These are phyloP conservation scores for Phocoena sinus DNA, from an alignment of 2,113 vertebrate species.

Conservation along the genomic window DNA sequence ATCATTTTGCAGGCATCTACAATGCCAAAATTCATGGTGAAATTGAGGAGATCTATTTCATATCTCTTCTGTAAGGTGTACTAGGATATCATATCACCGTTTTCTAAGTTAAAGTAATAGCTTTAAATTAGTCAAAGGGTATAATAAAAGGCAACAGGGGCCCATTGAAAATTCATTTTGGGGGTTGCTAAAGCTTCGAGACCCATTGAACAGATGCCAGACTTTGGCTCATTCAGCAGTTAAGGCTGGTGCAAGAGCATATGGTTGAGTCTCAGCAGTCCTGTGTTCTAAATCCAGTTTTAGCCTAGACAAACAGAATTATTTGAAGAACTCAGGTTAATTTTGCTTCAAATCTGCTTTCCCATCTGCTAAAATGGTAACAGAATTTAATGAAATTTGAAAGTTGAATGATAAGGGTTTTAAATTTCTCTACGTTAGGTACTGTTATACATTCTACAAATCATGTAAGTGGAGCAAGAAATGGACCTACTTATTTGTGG, in stretches of 20 bases:
- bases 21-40: constrained; percentile 25
- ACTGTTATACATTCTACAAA: neutral
- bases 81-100: neutral
- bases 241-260: neutral
- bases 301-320: constrained; percentile 25
- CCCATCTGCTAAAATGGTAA: constrained; percentile 60
- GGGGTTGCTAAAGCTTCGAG: neutral
- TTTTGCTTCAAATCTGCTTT: constrained; percentile 59
- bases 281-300: constrained; percentile 46
- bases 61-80: neutral
- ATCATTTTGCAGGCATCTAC: neutral
- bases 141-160: neutral
- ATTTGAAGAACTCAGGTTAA: constrained; percentile 59
- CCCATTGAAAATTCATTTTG: neutral
- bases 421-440: neutral
- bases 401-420: constrained; percentile 40
- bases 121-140: neutral
- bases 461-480: neutral
- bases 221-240: neutral
- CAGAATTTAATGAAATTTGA: constrained; percentile 52
- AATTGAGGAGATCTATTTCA: neutral
- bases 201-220: neutral
- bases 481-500: neutral
- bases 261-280: neutral
- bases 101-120: constrained; percentile 38